Evolutionary conservation across 2,888 invertebrate genomes (phyloP).

Genomic region (Rhagium mordax): DNA sequence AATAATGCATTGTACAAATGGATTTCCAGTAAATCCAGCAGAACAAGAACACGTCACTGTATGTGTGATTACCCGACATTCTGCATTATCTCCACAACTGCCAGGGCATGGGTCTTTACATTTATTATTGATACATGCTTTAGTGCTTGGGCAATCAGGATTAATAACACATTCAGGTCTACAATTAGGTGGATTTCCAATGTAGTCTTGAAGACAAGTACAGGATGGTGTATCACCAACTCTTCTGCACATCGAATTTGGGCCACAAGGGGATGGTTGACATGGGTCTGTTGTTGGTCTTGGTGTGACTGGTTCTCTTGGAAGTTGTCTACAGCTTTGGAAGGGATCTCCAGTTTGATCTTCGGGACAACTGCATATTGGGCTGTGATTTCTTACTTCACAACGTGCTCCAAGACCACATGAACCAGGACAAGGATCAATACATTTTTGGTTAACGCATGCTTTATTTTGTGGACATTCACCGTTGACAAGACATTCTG

Average conservation of each 20-base stretch:
- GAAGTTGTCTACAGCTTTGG: conserved; percentile 79
- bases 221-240: conserved; percentile 81
- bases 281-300: conserved; percentile 75
- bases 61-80: conserved; percentile 85
- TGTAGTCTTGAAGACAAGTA: conserved; percentile 82
- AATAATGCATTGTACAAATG: conserved; percentile 83
- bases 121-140: conserved; percentile 86
- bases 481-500: conserved; percentile 72
- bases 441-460: conserved; percentile 73
- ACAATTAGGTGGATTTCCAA: conserved; percentile 87
- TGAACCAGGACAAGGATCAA: conserved; percentile 74
- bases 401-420: conserved; percentile 73
- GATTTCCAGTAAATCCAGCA: conserved; percentile 84
- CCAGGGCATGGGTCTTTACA: conserved; percentile 89
- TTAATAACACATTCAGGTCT: conserved; percentile 88
- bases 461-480: conserved; percentile 72
- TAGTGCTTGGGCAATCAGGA: conserved; percentile 83
- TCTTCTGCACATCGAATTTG: conserved; percentile 82
- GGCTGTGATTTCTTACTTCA: conserved; percentile 73
- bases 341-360: conserved; percentile 85
- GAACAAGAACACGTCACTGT: conserved; percentile 87
- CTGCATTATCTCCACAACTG: conserved; percentile 85
- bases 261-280: conserved; percentile 86
- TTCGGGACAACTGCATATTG: conserved; percentile 73
- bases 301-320: conserved; percentile 66